These are phyloP conservation scores for Desmophyllum pertusum DNA, from an alignment of 92 coral and sea anemone species.

Conservation along the genomic window DNA sequence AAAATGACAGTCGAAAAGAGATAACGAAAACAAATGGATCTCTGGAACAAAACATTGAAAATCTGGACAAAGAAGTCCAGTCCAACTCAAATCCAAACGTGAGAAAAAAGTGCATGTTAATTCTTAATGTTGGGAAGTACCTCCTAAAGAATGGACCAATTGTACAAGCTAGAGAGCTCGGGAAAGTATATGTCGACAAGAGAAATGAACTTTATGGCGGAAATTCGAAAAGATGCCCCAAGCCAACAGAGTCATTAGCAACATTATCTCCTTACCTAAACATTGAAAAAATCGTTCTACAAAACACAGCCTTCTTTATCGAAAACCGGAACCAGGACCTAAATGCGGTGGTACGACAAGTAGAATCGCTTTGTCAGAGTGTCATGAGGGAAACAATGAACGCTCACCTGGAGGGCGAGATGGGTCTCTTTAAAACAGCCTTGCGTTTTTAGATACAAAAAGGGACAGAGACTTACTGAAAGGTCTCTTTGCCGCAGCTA, in stretches of 20 bases:
- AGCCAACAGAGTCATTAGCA: background rate
- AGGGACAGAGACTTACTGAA: slow-evolving; percentile 41
- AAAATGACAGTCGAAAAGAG: background rate
- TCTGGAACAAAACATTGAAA: background rate
- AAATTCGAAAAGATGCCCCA: background rate
- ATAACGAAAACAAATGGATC: background rate
- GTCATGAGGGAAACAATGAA: slow-evolving; percentile 24
- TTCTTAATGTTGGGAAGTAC: background rate
- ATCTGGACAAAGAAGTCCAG: background rate
- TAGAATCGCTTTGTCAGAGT: background rate
- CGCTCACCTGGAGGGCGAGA: slow-evolving; percentile 19
- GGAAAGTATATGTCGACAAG: background rate
- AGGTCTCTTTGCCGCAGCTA: slow-evolving; percentile 42
- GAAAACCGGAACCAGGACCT: slow-evolving; percentile 20
- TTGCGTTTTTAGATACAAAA: slow-evolving; percentile 37
- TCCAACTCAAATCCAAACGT: background rate
- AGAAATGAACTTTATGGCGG: too few relatives aligned
- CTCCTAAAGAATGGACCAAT: too few relatives aligned
- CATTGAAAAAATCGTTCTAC: slow-evolving; percentile 25
- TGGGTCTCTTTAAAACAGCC: slow-evolving; percentile 19
- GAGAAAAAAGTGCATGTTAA: background rate
- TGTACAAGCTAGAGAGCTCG: background rate
- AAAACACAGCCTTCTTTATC: too few relatives aligned
- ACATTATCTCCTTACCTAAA: background rate
- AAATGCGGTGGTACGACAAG: background rate